Conservation (phyloP, 1,140 invertebrate genomes). For the Papilio polytes region DNA sequence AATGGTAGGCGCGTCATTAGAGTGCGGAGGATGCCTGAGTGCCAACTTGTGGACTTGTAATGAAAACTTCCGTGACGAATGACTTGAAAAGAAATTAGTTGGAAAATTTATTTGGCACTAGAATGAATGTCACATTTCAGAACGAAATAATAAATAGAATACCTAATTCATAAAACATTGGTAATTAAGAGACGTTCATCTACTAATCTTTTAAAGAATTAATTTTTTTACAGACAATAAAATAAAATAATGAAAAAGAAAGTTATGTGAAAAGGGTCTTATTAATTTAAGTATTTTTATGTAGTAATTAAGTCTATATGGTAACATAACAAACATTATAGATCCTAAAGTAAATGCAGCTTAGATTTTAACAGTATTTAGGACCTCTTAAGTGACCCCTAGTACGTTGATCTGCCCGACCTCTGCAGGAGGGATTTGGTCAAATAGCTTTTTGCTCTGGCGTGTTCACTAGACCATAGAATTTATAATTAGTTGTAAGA, state of each 20-base stretch:
- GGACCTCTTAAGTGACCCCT: neutral
- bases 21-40: constrained; percentile 57
- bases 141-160: neutral
- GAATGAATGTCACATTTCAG: too few relatives aligned
- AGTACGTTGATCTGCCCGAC: constrained; percentile 2
- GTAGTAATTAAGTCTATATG: neutral
- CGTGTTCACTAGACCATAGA: constrained; percentile 14
- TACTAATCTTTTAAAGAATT: too few relatives aligned
- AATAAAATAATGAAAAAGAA: too few relatives aligned
- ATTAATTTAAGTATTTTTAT: too few relatives aligned
- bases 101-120: neutral
- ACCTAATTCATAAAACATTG: neutral
- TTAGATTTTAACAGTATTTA: neutral
- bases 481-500: neutral
- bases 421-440: constrained; percentile 12
- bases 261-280: too few relatives aligned
- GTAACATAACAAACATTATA: neutral
- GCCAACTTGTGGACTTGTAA: constrained; percentile 52
- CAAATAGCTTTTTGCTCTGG: constrained; percentile 2
- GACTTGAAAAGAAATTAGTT: neutral
- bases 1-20: constrained; percentile 63
- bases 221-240: too few relatives aligned
- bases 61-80: constrained; percentile 10
- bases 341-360: neutral
- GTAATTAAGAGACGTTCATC: neutral